A percentile compares a stretch with the other conserved stretches of the same genome.
phyloP scores from a whole-genome alignment of 2,797 vertebrate species.

The Antrozous pallidus region DNA sequence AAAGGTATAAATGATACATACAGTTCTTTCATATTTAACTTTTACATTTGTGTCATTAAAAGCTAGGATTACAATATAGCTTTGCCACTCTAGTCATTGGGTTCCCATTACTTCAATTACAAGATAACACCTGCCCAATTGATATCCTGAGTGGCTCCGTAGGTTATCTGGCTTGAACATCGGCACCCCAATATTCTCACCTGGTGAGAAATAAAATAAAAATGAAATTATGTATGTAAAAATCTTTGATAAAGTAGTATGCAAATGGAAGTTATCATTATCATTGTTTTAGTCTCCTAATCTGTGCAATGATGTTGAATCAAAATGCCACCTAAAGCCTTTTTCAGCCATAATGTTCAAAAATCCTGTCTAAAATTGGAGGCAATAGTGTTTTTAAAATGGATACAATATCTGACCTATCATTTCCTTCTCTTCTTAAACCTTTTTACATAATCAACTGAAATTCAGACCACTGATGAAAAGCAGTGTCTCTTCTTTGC shows the following conservation, averaged over 20 bases:
- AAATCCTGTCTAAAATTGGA: background rate
- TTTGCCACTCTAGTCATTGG: background rate
- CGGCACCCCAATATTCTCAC: background rate
- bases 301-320: background rate
- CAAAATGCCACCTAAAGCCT: background rate
- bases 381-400: background rate
- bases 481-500: background rate
- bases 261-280: background rate
- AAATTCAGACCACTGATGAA: background rate
- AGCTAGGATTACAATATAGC: background rate
- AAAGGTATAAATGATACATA: background rate
- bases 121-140: background rate
- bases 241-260: background rate
- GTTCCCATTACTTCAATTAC: background rate
- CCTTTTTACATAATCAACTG: background rate
- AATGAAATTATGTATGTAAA: background rate
- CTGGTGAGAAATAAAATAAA: background rate
- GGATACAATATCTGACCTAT: background rate
- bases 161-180: background rate
- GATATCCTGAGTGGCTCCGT: background rate
- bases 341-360: background rate
- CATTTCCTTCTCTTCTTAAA: background rate
- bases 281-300: background rate
- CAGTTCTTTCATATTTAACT: background rate
- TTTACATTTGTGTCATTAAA: background rate